Base-by-base conservation (phyloP, 2,797 vertebrate species). In the Pangasius sanitwongsei region DNA sequence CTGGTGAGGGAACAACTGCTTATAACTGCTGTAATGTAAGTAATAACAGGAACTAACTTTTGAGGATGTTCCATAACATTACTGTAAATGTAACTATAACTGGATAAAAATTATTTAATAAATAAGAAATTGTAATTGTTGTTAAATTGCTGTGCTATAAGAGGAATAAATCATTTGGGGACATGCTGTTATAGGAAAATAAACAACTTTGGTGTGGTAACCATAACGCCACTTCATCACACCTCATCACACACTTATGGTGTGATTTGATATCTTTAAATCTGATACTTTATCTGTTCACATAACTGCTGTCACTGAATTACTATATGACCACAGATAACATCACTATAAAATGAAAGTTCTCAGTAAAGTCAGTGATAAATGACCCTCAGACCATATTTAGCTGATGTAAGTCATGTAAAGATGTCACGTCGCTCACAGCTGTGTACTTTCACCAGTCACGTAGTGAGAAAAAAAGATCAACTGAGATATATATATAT, bases 241-340 rank as follows among this genome's bases (percentile, higher is more conserved):
- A 59, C 18, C 16, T 37, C 55, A 41, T 41, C 20, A 41, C 28
- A 63, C 48, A 41, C 81, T 28, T 83, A 59, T 63, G 13, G 23
- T 61, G 34, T 44, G 86, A 23, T 31, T 20, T 80, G 18, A 34
- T 80, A 80, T 31, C 3, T 57, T 16, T 20, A 50, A 6, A 77
- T 53, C 63, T 77, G 59, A 31, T n/a, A 20, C 53, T 11, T 55
- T 78, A 44, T 80, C 20, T 59, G 57, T 44, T 61, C 70, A 61
- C 86, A 31, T 34, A 61, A 34, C 48, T 41, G 78, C 65, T 57
- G 65, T 67, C 41, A 50, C 23, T 87, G 3, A 23, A 70, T 82
- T 25, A 82, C 34, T 70, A 70, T 82, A 81, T 87, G n/a, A 69
- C 63, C 31, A 25, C 61, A 55, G 77, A 82, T 70, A 41, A 70